Evolutionary conservation across 92 coral and sea anemone genomes (phyloP).

Genomic region (Phenganax stokvisi): DNA sequence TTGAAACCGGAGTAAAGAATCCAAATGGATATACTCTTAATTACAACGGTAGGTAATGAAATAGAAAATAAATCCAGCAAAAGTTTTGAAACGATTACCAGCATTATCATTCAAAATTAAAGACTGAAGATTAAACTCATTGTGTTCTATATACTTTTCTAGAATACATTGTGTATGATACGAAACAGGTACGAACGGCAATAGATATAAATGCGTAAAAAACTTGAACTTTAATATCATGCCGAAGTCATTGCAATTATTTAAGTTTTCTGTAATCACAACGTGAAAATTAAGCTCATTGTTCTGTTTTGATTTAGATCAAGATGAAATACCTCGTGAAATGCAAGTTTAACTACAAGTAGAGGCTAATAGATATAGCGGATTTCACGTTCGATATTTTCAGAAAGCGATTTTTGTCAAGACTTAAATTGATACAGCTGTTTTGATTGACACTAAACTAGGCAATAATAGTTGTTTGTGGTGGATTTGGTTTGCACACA

Average conservation of each 20-base stretch:
- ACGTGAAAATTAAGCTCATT: background rate
- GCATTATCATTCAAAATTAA: no score
- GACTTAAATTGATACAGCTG: background rate
- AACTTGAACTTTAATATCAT: background rate
- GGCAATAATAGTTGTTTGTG: background rate
- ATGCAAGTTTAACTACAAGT: slow-evolving; percentile 77
- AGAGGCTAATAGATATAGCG: background rate
- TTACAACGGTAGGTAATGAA: slow-evolving; percentile 65
- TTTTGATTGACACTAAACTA: background rate
- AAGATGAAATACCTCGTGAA: slow-evolving; percentile 91
- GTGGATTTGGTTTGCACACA: background rate
- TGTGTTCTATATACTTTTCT: slow-evolving; percentile 25
- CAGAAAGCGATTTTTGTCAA: background rate
- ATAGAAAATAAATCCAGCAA: no score
- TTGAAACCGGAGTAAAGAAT: slow-evolving; percentile 67
- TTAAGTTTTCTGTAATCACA: background rate
- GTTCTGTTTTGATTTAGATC: slow-evolving; percentile 47
- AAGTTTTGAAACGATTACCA: background rate
- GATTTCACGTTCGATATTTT: no score
- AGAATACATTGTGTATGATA: slow-evolving; percentile 88
- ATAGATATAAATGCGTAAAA: background rate
- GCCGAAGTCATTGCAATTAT: no score
- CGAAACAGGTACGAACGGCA: slow-evolving; percentile 62
- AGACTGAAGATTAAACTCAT: background rate
- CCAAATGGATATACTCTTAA: slow-evolving; percentile 90